Conservation (phyloP, 2,888 invertebrate genomes). For the Sacculina carcini region DNA sequence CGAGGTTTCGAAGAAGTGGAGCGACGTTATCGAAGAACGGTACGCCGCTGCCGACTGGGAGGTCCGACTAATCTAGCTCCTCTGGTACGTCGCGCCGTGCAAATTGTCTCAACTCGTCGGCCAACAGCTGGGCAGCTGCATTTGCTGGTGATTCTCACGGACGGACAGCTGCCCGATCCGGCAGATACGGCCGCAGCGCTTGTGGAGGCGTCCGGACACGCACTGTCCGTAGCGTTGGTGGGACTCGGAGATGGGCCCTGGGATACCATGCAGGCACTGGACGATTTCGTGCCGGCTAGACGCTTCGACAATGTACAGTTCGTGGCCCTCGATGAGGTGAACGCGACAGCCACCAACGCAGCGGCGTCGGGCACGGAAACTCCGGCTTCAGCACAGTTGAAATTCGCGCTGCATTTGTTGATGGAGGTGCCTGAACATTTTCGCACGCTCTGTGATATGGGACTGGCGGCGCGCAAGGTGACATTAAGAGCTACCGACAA, state of each 20-base stretch:
- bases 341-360: slow-evolving; percentile 14
- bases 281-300: slow-evolving; percentile 23
- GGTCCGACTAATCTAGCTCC: slow-evolving; percentile 28
- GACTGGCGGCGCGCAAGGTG: too few relatives aligned
- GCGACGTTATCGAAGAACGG: slow-evolving; percentile 22
- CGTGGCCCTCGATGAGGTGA: slow-evolving; percentile 22
- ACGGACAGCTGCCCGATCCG: slow-evolving; percentile 26
- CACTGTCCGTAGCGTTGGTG: slow-evolving; percentile 25
- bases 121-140: slow-evolving; percentile 23
- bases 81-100: slow-evolving; percentile 23
- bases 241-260: slow-evolving; percentile 28
- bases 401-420: slow-evolving; percentile 25
- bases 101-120: slow-evolving; percentile 20
- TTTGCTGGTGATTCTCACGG: slow-evolving; percentile 25
- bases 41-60: slow-evolving; percentile 22
- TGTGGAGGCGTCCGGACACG: slow-evolving; percentile 24
- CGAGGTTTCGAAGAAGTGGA: slow-evolving; percentile 21
- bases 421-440: slow-evolving; percentile 26
- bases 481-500: too few relatives aligned
- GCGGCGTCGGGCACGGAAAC: not conserved
- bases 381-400: slow-evolving; percentile 16
- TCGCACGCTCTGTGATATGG: not conserved
- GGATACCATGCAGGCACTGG: slow-evolving; percentile 26
- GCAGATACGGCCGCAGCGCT: slow-evolving; percentile 23
- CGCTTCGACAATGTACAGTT: slow-evolving; percentile 28